Conservation (phyloP, 2,113 vertebrate species). For the Laticauda colubrina region DNA sequence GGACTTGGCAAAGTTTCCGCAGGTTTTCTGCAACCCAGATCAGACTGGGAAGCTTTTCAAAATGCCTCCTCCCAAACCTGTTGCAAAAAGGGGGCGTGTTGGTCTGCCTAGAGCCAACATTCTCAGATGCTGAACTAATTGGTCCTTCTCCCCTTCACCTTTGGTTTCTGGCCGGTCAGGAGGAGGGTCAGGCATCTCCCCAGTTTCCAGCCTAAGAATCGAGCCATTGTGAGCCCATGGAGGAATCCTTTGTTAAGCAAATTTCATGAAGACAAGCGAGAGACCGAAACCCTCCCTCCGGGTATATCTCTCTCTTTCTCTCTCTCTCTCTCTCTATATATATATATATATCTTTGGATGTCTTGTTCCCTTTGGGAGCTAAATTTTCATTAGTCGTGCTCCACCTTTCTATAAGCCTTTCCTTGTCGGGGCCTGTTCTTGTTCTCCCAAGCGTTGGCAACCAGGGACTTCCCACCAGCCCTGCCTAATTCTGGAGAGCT, state of each 20-base stretch:
- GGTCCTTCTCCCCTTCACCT: not conserved
- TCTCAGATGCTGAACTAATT: not conserved
- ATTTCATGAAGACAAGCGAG: conserved; percentile 68
- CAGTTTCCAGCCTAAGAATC: conserved; percentile 66
- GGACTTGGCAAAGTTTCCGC: not conserved
- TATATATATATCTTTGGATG: not conserved
- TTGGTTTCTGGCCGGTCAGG: not conserved
- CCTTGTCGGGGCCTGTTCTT: conserved; percentile 5
- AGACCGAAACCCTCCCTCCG: conserved; percentile 36
- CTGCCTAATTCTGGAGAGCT: too few species aligned
- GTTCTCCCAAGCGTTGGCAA: too few species aligned
- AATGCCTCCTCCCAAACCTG: too few species aligned
- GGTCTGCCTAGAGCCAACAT: not conserved
- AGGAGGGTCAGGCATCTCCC: conserved; percentile 16
- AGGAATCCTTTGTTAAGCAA: conserved; percentile 70
- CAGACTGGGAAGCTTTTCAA: not conserved
- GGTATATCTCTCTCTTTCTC: not conserved
- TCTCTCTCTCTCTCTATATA: too few species aligned
- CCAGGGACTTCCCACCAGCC: too few species aligned
- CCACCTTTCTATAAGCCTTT: conserved; percentile 36
- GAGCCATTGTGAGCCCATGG: conserved; percentile 56
- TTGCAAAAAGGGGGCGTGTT: not conserved
- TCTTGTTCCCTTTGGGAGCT: conserved; percentile 49
- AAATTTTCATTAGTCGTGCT: conserved; percentile 50
- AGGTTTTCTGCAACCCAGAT: not conserved